Base-by-base conservation (phyloP, 1,140 invertebrate genomes). In the Ylistrum balloti region DNA sequence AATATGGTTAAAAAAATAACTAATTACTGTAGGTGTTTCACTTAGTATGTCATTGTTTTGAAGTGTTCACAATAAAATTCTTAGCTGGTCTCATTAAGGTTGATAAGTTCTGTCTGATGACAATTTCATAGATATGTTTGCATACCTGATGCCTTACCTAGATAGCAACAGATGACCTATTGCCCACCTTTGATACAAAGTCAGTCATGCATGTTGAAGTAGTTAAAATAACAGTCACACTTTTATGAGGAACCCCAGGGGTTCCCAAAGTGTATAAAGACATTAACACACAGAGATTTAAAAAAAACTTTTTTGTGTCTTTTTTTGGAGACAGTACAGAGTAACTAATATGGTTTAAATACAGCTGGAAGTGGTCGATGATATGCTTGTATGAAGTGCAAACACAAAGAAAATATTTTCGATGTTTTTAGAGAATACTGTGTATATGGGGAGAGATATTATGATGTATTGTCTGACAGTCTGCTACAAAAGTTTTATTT, bases 61-160 rank as follows among this genome's bases (percentile, higher is more conserved):
- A 74, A 74, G 56, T 74, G 9, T 74, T 74, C 28, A 5, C 28
- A 28, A 74, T 74, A 28, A 74, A 74, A 74, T 74, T 28, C 56
- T n/a, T 11, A 74, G 22, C n/a, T 74, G 56, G 22, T 28, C 17
- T 74, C n/a, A n/a, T 74, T 74, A 74, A n/a, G 56, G 56, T 28
- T 74, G 56, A 74, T n/a, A 74, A 22, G 28, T 74, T 74, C n/a
- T 74, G 22, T 1, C 56, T 5, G 56, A 74, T 28, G 56, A 74
- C 56, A 74, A 74, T 74, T n/a, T 74, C 56, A 74, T n/a, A 74
- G 56, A 17, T 74, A 74, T 74, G n/a, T 74, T 74, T 74, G 28
- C 17, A 74, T 28, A 74, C 56, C 56, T 7, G 56, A 74, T 74
- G 22, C 9, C 28, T 2, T 28, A 74, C 56, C 56, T 74, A 74